Percentiles rank a stretch among this genome's conserved stretches.
Evolutionary conservation across 64 coral and sea anemone genomes (phyloP).

Genomic region (Acropora yongei): DNA sequence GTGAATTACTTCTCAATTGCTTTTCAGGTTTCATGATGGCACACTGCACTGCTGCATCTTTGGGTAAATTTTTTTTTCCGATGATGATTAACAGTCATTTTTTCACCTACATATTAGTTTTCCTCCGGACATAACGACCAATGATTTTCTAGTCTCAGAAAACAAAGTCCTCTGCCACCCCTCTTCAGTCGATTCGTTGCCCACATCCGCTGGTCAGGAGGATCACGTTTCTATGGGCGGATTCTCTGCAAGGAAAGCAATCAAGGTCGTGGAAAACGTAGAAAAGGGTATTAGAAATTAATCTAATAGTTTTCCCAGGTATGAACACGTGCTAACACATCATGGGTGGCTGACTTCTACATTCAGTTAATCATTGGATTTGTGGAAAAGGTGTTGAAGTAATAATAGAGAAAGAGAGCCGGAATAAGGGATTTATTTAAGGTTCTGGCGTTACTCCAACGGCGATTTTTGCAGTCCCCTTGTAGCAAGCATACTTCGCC

Average conservation of each 20-base stretch:
- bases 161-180: constrained; percentile 98
- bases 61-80: constrained; percentile 61
- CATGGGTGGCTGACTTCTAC: no score
- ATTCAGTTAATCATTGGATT: no score
- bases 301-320: no score
- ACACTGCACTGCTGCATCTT: constrained; percentile 86
- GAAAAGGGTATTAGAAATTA: constrained; percentile 60
- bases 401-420: no score
- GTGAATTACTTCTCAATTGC: neutral
- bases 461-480: no score
- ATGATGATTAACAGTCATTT: neutral
- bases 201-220: constrained; percentile 90
- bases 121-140: neutral
- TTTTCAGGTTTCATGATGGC: constrained; percentile 93
- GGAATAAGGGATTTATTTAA: no score
- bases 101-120: neutral
- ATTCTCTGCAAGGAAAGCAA: constrained; percentile 86
- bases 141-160: constrained; percentile 79
- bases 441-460: no score
- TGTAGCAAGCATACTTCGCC: no score
- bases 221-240: constrained; percentile 98
- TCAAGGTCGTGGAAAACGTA: constrained; percentile 91
- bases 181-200: constrained; percentile 90
- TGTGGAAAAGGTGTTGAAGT: no score
- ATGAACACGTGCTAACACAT: neutral